Evolutionary conservation across 2,888 invertebrate species (phyloP).

Genomic region (Drosophila mettleri): DNA sequence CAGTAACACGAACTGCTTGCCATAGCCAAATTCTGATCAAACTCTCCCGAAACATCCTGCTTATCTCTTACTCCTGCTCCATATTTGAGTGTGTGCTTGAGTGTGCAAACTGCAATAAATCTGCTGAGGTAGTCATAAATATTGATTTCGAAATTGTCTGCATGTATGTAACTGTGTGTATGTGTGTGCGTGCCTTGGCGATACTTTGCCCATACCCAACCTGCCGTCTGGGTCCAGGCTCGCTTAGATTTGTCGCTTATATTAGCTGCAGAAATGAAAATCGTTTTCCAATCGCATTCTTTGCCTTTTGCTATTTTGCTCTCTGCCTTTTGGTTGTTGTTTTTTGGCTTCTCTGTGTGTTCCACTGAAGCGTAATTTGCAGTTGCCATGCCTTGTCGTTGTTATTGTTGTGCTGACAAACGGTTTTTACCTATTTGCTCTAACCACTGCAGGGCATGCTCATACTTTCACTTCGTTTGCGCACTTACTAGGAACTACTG

Average conservation of each 20-base stretch:
- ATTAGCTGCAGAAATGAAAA: constrained; percentile 81
- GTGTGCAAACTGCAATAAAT: constrained; percentile 68
- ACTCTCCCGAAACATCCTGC: not conserved
- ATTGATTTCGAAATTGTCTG: constrained; percentile 76
- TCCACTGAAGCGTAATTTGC: constrained; percentile 69
- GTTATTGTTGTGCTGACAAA: constrained; percentile 63
- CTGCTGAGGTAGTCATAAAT: constrained; percentile 76
- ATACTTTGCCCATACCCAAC: not conserved
- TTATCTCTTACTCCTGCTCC: constrained; percentile 1
- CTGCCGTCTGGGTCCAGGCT: constrained; percentile 17
- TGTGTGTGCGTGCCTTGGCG: constrained; percentile 17
- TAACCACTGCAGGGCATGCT: not conserved
- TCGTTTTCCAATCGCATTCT: constrained; percentile 77
- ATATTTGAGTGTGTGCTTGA: constrained; percentile 7
- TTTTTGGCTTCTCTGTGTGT: constrained; percentile 28
- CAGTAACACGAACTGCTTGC: constrained; percentile 33
- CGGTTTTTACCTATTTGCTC: constrained; percentile 25
- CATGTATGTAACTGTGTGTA: constrained; percentile 38
- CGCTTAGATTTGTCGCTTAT: constrained; percentile 73
- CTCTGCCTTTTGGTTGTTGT: constrained; percentile 31
- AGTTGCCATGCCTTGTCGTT: constrained; percentile 58
- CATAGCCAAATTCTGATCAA: not conserved
- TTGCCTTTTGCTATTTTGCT: constrained; percentile 69
- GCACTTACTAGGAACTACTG: too few relatives aligned
- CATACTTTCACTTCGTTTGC: not conserved